Percentiles rank a stretch among this genome's conserved stretches.
phyloP scores from a whole-genome alignment of 1,140 invertebrate species.

The Chironomus striatipennis region DNA sequence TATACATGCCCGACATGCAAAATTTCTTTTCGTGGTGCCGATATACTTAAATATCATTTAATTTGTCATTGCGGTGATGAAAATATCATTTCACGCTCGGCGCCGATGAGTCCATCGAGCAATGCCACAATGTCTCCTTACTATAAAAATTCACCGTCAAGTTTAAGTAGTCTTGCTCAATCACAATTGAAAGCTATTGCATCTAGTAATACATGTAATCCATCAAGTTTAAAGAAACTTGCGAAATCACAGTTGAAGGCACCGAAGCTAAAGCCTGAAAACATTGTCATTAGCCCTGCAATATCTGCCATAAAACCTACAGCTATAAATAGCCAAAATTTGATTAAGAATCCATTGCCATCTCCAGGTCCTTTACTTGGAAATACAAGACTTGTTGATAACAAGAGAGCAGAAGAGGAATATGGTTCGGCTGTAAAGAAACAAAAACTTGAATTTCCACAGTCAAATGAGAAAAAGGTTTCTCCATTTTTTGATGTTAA shows the following conservation, averaged over 20 bases:
- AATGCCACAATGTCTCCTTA: slow-evolving; percentile 33
- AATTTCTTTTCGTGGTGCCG: slow-evolving; percentile 55
- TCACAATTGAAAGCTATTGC: slow-evolving; percentile 43
- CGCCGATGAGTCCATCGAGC: slow-evolving; percentile 37
- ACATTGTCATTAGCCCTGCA: slow-evolving; percentile 41
- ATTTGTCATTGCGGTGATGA: slow-evolving; percentile 52
- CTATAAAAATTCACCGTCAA: slow-evolving; percentile 38
- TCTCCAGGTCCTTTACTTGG: slow-evolving; percentile 71
- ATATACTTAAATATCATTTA: slow-evolving; percentile 59
- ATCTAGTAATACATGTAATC: slow-evolving; percentile 40
- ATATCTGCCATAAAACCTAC: slow-evolving; percentile 26
- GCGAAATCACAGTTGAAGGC: slow-evolving; percentile 34
- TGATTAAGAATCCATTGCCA: slow-evolving; percentile 51
- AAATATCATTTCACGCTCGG: slow-evolving; percentile 20
- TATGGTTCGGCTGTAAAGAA: background rate
- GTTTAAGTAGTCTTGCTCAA: slow-evolving; percentile 47
- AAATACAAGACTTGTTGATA: slow-evolving; percentile 65
- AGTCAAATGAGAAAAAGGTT: slow-evolving; percentile 14
- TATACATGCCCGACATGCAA: slow-evolving; percentile 55
- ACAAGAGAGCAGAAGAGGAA: slow-evolving; percentile 27
- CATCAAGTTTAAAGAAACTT: slow-evolving; percentile 35
- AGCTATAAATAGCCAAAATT: slow-evolving; percentile 40
- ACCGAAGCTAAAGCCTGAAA: slow-evolving; percentile 42
- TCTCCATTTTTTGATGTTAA: slow-evolving; percentile 26
- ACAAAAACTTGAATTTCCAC: background rate